phyloP scores from a whole-genome alignment of 2,113 vertebrate genomes.

The Donacobius atricapilla region DNA sequence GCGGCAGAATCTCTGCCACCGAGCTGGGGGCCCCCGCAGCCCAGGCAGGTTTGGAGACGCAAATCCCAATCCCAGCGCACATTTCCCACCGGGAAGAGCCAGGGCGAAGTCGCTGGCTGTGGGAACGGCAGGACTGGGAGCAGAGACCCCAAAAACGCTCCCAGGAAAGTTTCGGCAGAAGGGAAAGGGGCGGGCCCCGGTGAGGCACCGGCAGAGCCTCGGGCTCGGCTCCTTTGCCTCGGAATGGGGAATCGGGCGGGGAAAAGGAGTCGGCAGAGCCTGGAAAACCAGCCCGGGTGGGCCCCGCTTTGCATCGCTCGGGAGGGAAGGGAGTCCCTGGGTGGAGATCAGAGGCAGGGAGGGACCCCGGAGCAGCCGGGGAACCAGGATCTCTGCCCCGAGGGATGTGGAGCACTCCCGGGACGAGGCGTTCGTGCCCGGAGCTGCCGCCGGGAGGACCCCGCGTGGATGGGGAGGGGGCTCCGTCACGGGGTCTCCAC shows the following conservation, averaged over 20 bases:
- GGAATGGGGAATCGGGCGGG: background rate
- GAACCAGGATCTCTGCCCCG: background rate
- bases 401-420: background rate
- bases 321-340: background rate
- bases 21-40: too few relatives aligned
- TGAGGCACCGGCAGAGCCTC: background rate
- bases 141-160: background rate
- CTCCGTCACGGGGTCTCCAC: background rate
- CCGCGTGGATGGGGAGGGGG: background rate
- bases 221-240: background rate
- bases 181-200: background rate
- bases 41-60: too few relatives aligned
- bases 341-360: background rate
- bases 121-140: background rate
- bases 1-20: background rate
- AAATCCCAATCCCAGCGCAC: rapidly evolving
- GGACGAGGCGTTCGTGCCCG: too few relatives aligned
- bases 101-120: background rate
- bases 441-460: background rate
- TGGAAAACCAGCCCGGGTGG: background rate
- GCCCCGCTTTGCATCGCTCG: background rate
- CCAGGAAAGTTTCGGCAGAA: background rate
- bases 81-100: background rate
- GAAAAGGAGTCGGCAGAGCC: background rate
- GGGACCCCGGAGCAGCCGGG: background rate